A percentile compares a stretch with the other conserved stretches of the same genome.
Evolutionary conservation across 2,797 vertebrate species (phyloP).

Genomic region (Chaunax sp.): DNA sequence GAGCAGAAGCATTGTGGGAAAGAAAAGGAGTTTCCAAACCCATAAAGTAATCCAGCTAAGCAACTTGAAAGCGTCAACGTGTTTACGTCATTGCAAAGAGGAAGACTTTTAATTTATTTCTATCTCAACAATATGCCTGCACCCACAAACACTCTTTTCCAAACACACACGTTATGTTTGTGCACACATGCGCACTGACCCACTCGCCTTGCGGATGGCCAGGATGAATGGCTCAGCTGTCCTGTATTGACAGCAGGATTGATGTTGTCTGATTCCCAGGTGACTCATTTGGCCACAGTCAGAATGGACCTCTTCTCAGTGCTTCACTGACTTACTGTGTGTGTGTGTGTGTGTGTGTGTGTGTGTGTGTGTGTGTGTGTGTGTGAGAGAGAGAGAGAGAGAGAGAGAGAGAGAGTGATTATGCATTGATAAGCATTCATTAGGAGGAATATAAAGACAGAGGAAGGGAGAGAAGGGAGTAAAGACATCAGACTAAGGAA

Average conservation of each 20-base stretch:
- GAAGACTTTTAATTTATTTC: constrained; percentile 11
- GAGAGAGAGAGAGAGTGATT: background rate
- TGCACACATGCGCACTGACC: constrained; percentile 9
- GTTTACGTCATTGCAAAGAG: constrained; percentile 8
- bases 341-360: constrained; percentile 1
- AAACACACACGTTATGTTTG: background rate
- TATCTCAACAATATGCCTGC: background rate
- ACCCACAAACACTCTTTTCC: constrained; percentile 8
- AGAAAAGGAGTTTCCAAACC: background rate
- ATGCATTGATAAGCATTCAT: constrained; percentile 34
- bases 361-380: constrained; percentile 2
- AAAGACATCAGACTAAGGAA: no score
- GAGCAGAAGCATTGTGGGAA: no score
- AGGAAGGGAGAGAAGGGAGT: background rate
- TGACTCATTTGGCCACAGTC: constrained; percentile 72
- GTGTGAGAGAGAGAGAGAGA: background rate
- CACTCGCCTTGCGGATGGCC: constrained; percentile 20
- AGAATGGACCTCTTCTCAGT: constrained; percentile 54
- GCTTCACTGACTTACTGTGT: constrained; percentile 38
- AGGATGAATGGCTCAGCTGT: constrained; percentile 67
- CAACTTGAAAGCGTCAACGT: background rate
- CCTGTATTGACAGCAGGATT: constrained; percentile 63
- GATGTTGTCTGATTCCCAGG: constrained; percentile 68
- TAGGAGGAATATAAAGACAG: background rate
- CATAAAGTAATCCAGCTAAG: background rate